Evolutionary conservation across 2,888 invertebrate genomes (phyloP), one percentile per base, ranked within the genome.

Genomic region (Protodeltote pygarga): DNA sequence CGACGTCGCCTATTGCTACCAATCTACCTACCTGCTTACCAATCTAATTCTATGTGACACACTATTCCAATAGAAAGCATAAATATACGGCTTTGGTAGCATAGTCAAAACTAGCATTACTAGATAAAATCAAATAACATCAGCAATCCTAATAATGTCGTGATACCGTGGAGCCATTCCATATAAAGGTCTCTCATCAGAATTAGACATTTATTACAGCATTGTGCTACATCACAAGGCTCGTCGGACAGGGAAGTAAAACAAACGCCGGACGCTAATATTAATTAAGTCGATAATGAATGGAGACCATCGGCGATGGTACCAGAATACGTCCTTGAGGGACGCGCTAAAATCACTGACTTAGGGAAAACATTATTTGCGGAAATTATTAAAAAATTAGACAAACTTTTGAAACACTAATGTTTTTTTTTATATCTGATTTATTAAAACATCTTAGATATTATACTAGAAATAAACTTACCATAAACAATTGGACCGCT

Each of bases 241-340:
- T 77, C 73, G 53, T 44, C 68, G 65, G 71, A 87, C 81, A 65
- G 83, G 91, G 91, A 91, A 91, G 85, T 79, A 65, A 79, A 80
- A 91, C 91, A 91, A 91, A 90, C 82, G 80, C 81, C 90, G 90
- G 91, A 91, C 78, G 82, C 78, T 59, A 71, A 83, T 85, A 88
- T 85, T 87, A 87, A 88, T 85, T 84, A 82, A 82, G 75, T 75
- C 82, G 81, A 85, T 85, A 81, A 83, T 85, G 77, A 80, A 76
- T 72, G 55, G 71, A 67, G 55, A 55, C 66, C 64, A 68, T 66
- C 74, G 68, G 63, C 52, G 46, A 60, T 60, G 62, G 59, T 41
- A 45, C 44, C 39, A 57, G 52, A 35, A 50, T 39, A 25, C 27
- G 38, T 50, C 59, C 50, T 57, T 64, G 57, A 38, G 25, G 45